These are phyloP conservation scores for Esperia sulphurella DNA, from an alignment of 2,888 invertebrate species.

Conservation along the genomic window DNA sequence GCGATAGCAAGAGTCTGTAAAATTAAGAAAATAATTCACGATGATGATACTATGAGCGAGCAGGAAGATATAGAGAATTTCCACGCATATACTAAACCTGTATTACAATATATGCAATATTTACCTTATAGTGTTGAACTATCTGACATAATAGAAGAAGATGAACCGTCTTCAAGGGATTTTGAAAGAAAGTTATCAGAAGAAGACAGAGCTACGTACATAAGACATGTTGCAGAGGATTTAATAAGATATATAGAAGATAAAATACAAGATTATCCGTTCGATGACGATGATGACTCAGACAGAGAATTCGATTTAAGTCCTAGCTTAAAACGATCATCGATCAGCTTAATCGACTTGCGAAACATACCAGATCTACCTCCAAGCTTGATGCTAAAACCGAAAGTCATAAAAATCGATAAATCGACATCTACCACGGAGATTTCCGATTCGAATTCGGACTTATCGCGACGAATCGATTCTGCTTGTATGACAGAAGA, in stretches of 20 bases:
- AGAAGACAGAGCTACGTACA: slow-evolving; percentile 41
- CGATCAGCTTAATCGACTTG: slow-evolving; percentile 65
- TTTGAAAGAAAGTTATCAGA: slow-evolving; percentile 40
- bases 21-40: slow-evolving; percentile 32
- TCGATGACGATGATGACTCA: slow-evolving; percentile 37
- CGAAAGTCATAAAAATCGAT: slow-evolving; percentile 57
- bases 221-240: slow-evolving; percentile 51
- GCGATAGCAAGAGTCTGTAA: slow-evolving; percentile 46
- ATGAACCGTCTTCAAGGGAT: slow-evolving; percentile 56
- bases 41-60: slow-evolving; percentile 63
- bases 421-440: slow-evolving; percentile 70
- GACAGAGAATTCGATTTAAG: slow-evolving; percentile 62
- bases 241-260: slow-evolving; percentile 55
- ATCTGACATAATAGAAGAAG: slow-evolving; percentile 70
- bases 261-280: slow-evolving; percentile 41
- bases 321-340: slow-evolving; percentile 47
- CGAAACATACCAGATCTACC: slow-evolving; percentile 68
- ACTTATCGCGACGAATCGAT: slow-evolving; percentile 53
- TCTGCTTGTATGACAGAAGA: slow-evolving; percentile 67
- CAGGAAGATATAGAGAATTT: slow-evolving; percentile 66
- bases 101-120: slow-evolving; percentile 43
- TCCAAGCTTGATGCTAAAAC: slow-evolving; percentile 62
- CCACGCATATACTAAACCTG: slow-evolving; percentile 60
- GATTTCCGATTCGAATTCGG: slow-evolving; percentile 59
- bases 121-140: slow-evolving; percentile 63